These are phyloP conservation scores for Eptesicus fuscus DNA, from an alignment of 2,113 vertebrate genomes.

Conservation along the genomic window DNA sequence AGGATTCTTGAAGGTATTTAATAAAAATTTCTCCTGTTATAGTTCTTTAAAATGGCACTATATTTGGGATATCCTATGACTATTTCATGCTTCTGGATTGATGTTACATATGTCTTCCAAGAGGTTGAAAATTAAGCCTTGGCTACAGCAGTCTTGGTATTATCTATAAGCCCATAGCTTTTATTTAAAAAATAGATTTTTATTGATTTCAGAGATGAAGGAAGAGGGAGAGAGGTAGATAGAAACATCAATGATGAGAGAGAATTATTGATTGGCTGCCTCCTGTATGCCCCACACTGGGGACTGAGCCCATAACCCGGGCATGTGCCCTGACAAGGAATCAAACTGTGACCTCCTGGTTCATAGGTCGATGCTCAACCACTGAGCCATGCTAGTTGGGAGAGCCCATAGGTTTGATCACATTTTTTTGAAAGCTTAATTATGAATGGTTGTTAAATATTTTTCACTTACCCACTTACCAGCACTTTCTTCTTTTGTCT, in stretches of 20 bases:
- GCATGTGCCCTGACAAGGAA: no score
- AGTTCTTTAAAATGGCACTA: not conserved
- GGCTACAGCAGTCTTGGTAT: not conserved
- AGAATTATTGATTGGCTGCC: no score
- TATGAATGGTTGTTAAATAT: constrained; percentile 71
- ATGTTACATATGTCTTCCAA: not conserved
- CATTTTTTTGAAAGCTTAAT: constrained; percentile 61
- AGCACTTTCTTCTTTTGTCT: constrained; percentile 63
- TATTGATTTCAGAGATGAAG: no score
- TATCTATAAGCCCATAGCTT: not conserved
- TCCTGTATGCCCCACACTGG: no score
- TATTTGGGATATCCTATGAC: not conserved
- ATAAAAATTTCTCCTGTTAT: constrained; percentile 31
- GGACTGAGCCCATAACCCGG: no score
- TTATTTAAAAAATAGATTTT: no score
- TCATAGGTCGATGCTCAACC: no score
- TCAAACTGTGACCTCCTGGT: no score
- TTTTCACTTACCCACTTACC: constrained; percentile 80
- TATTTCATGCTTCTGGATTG: not conserved
- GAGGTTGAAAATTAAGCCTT: not conserved
- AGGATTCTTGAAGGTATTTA: constrained; percentile 38
- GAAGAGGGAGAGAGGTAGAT: no score
- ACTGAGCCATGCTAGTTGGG: no score
- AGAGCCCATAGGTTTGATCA: not conserved
- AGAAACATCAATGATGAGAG: no score